Percentiles rank a stretch among this genome's conserved stretches.
Conservation (phyloP, 2,113 vertebrate genomes). For the Elgaria multicarinata region DNA sequence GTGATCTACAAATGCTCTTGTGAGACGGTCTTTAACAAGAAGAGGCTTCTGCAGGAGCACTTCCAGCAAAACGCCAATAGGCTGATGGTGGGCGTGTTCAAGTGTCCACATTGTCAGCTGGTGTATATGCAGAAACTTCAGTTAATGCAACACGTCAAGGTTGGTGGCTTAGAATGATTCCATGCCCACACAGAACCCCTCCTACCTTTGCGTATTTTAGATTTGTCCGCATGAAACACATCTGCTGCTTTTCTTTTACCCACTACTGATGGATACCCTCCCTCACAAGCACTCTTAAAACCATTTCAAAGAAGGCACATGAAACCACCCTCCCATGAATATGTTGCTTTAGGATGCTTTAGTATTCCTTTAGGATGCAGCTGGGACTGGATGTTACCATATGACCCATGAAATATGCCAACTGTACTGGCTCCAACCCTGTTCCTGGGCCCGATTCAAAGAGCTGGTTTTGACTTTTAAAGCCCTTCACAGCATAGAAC, state of each 20-base stretch:
- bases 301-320: not conserved
- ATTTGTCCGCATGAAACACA: not conserved
- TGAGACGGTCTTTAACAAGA: slow-evolving; percentile 93
- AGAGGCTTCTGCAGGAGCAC: slow-evolving; percentile 90
- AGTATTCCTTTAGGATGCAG: no score
- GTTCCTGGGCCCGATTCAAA: not conserved
- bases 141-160: slow-evolving; percentile 95
- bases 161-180: slow-evolving; percentile 59
- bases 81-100: slow-evolving; percentile 88
- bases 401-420: not conserved
- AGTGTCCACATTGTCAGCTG: slow-evolving; percentile 93
- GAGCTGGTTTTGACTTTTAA: not conserved
- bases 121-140: slow-evolving; percentile 92
- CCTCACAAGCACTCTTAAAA: not conserved
- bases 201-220: not conserved
- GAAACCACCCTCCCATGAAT: not conserved
- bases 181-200: not conserved
- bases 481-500: not conserved
- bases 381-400: not conserved
- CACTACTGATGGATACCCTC: not conserved
- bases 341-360: no score
- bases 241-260: not conserved
- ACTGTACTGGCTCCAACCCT: not conserved
- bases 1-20: slow-evolving; percentile 96
- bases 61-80: slow-evolving; percentile 89